A percentile compares a stretch with the other conserved stretches of the same genome.
phyloP scores from a whole-genome alignment of 2,113 vertebrate genomes.

The Erpornis zantholeuca region DNA sequence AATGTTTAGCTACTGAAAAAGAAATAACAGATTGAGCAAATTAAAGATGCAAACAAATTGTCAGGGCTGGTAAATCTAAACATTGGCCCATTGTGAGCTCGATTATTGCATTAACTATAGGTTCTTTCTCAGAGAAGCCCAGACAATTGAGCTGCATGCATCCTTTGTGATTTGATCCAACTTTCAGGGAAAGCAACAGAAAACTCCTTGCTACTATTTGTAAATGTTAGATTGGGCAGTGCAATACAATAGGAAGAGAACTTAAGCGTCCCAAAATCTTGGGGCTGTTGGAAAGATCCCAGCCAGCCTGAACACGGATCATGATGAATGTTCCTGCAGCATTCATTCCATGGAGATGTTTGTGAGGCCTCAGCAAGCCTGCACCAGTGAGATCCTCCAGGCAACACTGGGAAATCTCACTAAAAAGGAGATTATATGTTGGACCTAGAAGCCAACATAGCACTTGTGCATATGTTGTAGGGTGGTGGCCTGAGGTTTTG shows the following conservation, averaged over 20 bases:
- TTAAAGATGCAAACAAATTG: constrained; percentile 55
- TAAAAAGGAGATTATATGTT: neutral
- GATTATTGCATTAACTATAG: neutral
- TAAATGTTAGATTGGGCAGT: neutral
- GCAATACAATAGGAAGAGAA: neutral
- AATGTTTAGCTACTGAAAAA: constrained; percentile 21
- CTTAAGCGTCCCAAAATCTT: neutral
- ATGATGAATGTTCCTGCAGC: neutral
- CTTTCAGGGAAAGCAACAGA: neutral
- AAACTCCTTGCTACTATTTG: neutral
- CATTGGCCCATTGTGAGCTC: neutral
- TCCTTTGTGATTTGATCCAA: neutral
- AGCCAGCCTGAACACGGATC: neutral
- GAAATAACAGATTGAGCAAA: constrained; percentile 49
- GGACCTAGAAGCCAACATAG: neutral
- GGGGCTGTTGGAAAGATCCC: neutral
- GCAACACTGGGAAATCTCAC: neutral
- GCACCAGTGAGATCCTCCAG: neutral
- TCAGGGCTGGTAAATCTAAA: constrained; percentile 35
- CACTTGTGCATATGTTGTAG: rapidly evolving
- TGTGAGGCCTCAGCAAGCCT: neutral
- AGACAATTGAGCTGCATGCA: neutral
- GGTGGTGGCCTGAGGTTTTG: neutral
- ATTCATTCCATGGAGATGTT: neutral
- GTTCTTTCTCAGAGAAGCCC: neutral